Evolutionary conservation across 2,888 invertebrate species (phyloP).

Genomic region (Nebria brevicollis): DNA sequence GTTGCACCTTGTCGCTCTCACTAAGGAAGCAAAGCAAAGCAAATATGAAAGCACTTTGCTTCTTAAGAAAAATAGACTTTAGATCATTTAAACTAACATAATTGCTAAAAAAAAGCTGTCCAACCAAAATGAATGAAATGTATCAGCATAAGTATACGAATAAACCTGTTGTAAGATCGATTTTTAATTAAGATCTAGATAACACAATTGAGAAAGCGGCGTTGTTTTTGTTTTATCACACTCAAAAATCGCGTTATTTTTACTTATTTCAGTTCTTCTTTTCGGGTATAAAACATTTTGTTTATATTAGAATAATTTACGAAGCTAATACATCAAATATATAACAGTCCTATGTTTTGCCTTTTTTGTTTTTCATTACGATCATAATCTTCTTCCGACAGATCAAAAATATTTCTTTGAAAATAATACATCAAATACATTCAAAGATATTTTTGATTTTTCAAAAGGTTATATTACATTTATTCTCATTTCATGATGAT

Average conservation of each 20-base stretch:
- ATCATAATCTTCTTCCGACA: background rate
- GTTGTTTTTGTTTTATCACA: background rate
- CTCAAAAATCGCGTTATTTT: background rate
- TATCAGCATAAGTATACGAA: background rate
- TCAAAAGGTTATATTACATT: too few species aligned
- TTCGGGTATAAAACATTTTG: background rate
- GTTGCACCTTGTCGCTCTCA: too few species aligned
- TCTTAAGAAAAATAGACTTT: background rate
- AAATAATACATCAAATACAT: background rate
- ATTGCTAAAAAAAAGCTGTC: background rate
- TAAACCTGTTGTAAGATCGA: background rate
- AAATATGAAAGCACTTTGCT: too few species aligned
- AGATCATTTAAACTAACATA: background rate
- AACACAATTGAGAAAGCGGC: background rate
- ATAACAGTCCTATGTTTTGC: background rate
- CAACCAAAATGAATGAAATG: background rate
- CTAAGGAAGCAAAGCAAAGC: too few species aligned
- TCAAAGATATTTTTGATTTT: background rate
- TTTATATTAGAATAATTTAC: slow-evolving; percentile 1
- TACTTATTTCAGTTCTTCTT: background rate
- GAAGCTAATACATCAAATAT: background rate
- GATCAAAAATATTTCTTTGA: background rate
- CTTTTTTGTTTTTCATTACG: background rate
- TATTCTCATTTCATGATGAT: too few species aligned
- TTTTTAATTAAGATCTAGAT: background rate